A percentile compares a stretch with the other conserved stretches of the same genome.
These are phyloP conservation scores for Microchirus variegatus DNA, from an alignment of 2,797 vertebrate genomes.

Conservation along the genomic window DNA sequence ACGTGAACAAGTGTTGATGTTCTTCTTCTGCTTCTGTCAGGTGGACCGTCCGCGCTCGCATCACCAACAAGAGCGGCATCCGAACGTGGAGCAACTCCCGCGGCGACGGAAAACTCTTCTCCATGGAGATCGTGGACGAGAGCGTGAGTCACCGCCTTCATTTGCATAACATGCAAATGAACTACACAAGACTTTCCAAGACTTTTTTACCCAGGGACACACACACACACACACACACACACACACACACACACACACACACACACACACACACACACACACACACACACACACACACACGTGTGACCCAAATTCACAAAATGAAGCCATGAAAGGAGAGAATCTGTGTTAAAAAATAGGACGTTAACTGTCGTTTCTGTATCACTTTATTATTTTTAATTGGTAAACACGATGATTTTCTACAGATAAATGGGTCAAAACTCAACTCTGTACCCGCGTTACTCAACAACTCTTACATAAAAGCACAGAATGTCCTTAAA, in stretches of 20 bases:
- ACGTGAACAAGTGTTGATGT: slow-evolving; percentile 6
- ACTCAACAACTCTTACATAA: background rate
- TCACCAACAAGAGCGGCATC: slow-evolving; percentile 94
- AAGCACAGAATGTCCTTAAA: background rate
- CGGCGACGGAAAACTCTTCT: slow-evolving; percentile 97
- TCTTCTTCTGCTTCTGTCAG: slow-evolving; percentile 67
- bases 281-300: no score
- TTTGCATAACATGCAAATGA: background rate
- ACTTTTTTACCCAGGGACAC: no score
- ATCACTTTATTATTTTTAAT: no score
- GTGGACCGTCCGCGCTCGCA: slow-evolving; percentile 95
- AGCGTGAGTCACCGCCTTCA: slow-evolving; percentile 83
- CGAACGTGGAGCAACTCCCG: slow-evolving; percentile 98
- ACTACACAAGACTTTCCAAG: background rate
- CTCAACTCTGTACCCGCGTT: background rate
- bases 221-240: no score
- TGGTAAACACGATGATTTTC: no score
- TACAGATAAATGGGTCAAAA: no score
- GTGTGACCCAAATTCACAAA: no score
- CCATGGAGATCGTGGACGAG: slow-evolving; percentile 95
- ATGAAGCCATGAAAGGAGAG: no score
- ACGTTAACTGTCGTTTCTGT: no score
- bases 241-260: no score
- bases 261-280: no score
- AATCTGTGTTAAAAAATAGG: no score